Conservation (phyloP, 2,113 vertebrate genomes). For the Hyperopisus bebe region DNA sequence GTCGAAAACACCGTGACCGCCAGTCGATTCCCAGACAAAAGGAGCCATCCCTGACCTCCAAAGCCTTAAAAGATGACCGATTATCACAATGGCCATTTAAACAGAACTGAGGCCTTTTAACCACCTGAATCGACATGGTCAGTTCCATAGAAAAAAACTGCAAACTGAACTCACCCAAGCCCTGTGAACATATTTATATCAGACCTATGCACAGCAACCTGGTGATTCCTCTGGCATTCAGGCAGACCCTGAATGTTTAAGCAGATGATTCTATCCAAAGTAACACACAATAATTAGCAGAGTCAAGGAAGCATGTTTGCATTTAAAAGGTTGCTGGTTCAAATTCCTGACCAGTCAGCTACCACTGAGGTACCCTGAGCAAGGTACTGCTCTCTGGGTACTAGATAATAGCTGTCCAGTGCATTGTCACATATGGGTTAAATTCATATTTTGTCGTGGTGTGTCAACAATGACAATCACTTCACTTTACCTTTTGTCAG, state of each 20-base stretch:
- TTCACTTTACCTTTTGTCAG: neutral
- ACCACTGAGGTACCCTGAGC: neutral
- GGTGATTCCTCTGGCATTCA: neutral
- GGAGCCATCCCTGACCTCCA: conserved; percentile 15
- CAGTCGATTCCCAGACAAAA: conserved; percentile 38
- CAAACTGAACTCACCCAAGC: neutral
- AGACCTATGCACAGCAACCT: neutral
- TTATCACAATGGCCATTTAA: neutral
- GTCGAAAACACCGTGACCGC: conserved; percentile 38
- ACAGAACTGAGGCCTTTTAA: neutral
- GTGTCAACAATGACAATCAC: neutral
- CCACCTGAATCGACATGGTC: neutral
- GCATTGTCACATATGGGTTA: neutral
- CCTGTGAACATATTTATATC: neutral
- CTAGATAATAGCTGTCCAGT: neutral
- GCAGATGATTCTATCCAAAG: neutral
- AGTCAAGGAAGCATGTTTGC: neutral
- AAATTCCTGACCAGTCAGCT: neutral
- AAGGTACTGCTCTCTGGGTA: neutral
- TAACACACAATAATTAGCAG: neutral
- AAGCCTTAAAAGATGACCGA: neutral
- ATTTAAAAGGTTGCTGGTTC: neutral
- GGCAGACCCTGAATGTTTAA: neutral
- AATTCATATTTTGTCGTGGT: neutral
- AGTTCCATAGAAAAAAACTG: neutral